phyloP scores from a whole-genome alignment of 2,888 invertebrate genomes.

The Augochlorella aurata region DNA sequence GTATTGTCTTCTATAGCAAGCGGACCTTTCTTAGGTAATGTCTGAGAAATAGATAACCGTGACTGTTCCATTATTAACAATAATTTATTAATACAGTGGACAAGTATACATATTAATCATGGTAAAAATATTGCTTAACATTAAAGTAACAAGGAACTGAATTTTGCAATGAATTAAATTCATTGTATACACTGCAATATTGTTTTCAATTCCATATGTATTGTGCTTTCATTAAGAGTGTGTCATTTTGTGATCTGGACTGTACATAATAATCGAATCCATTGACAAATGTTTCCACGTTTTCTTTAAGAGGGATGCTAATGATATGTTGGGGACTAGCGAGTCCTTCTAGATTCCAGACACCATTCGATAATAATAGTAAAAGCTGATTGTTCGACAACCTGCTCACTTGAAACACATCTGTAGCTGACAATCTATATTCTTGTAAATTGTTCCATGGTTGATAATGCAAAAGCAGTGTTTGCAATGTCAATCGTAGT shows the following conservation, averaged over 20 bases:
- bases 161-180: slow-evolving; percentile 5
- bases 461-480: slow-evolving; percentile 70
- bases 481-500: slow-evolving; percentile 60
- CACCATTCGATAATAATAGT: slow-evolving; percentile 70
- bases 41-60: background rate
- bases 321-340: slow-evolving; percentile 66
- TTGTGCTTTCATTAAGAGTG: slow-evolving; percentile 64
- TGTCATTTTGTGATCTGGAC: slow-evolving; percentile 49
- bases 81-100: slow-evolving; percentile 1
- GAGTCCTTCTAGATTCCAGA: slow-evolving; percentile 74
- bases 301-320: slow-evolving; percentile 48
- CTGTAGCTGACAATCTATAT: slow-evolving; percentile 62
- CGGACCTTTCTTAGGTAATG: slow-evolving; percentile 23
- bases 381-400: slow-evolving; percentile 67
- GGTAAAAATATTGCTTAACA: slow-evolving; percentile 9
- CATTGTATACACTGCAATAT: background rate
- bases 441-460: slow-evolving; percentile 60
- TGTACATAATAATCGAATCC: slow-evolving; percentile 64
- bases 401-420: slow-evolving; percentile 49
- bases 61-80: background rate
- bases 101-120: slow-evolving; percentile 11
- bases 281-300: slow-evolving; percentile 56
- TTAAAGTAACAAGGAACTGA: slow-evolving; percentile 8
- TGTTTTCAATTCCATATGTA: slow-evolving; percentile 63
- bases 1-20: slow-evolving; percentile 41